phyloP scores from a whole-genome alignment of 2,888 invertebrate genomes.

The Vesta saturnalis region DNA sequence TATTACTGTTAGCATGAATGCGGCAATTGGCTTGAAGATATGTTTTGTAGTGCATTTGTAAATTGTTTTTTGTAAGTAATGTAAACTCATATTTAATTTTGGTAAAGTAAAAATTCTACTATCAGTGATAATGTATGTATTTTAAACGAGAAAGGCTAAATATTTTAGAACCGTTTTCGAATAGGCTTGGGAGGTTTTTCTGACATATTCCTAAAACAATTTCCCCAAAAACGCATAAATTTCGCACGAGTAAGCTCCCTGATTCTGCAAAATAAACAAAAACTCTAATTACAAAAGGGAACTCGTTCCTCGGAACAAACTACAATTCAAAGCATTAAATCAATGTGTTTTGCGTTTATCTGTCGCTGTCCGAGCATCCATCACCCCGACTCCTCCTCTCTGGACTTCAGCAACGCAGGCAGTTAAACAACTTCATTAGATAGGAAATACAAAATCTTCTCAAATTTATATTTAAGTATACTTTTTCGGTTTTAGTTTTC shows the following conservation, averaged over 20 bases:
- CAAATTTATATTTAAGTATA: slow-evolving; percentile 32
- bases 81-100: slow-evolving; percentile 2
- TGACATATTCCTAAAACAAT: slow-evolving; percentile 39
- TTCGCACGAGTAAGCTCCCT: slow-evolving; percentile 36
- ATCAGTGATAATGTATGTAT: neutral
- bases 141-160: neutral
- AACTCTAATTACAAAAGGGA: slow-evolving; percentile 61
- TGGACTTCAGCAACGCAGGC: slow-evolving; percentile 39
- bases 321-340: slow-evolving; percentile 61
- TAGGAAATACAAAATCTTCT: slow-evolving; percentile 36
- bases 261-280: slow-evolving; percentile 43
- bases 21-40: no score
- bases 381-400: slow-evolving; percentile 60
- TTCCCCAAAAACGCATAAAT: slow-evolving; percentile 37
- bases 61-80: neutral
- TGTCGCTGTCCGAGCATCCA: slow-evolving; percentile 62
- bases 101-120: neutral
- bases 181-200: slow-evolving; percentile 20
- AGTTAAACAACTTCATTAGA: slow-evolving; percentile 33
- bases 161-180: slow-evolving; percentile 10
- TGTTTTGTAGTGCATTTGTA: no score
- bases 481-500: slow-evolving; percentile 39
- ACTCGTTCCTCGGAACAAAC: slow-evolving; percentile 61
- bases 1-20: no score
- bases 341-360: slow-evolving; percentile 64